Conservation (phyloP, 2,888 invertebrate species). For the Polymixis flavicincta region DNA sequence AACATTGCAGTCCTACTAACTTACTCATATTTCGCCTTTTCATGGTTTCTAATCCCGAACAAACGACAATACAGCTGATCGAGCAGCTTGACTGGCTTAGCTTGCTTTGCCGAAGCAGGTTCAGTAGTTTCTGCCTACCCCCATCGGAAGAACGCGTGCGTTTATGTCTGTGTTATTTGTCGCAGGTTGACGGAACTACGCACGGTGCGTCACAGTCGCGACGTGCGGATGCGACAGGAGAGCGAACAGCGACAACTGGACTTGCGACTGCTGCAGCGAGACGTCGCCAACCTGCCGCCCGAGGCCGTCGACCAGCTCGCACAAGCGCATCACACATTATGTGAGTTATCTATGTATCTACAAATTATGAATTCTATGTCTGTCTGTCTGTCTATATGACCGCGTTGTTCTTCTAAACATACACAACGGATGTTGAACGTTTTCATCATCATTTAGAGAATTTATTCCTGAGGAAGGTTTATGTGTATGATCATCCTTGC, state of each 20-base stretch:
- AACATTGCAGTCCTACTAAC: neutral
- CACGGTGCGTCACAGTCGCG: slow-evolving; percentile 93
- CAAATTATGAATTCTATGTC: too few species aligned
- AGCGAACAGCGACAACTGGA: slow-evolving; percentile 94
- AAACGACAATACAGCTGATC: neutral
- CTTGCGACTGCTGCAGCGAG: slow-evolving; percentile 93
- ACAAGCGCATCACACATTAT: slow-evolving; percentile 94
- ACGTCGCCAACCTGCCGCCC: slow-evolving; percentile 93
- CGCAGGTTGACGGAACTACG: slow-evolving; percentile 93
- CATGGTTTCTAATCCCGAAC: neutral
- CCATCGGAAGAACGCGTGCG: too few species aligned
- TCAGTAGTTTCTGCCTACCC: too few species aligned
- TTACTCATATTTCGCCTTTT: neutral
- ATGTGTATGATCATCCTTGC: too few species aligned
- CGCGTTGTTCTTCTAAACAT: neutral
- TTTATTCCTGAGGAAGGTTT: too few species aligned
- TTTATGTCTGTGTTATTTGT: neutral
- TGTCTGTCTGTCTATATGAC: neutral
- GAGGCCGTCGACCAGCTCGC: slow-evolving; percentile 94
- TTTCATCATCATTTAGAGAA: too few species aligned
- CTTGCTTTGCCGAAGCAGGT: too few species aligned
- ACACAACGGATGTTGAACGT: too few species aligned
- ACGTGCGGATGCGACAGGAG: slow-evolving; percentile 94
- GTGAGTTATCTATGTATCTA: slow-evolving; percentile 87
- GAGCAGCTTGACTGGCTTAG: too few species aligned